Base-by-base conservation (phyloP, 2,797 vertebrate genomes). In the Dryobates pubescens region DNA sequence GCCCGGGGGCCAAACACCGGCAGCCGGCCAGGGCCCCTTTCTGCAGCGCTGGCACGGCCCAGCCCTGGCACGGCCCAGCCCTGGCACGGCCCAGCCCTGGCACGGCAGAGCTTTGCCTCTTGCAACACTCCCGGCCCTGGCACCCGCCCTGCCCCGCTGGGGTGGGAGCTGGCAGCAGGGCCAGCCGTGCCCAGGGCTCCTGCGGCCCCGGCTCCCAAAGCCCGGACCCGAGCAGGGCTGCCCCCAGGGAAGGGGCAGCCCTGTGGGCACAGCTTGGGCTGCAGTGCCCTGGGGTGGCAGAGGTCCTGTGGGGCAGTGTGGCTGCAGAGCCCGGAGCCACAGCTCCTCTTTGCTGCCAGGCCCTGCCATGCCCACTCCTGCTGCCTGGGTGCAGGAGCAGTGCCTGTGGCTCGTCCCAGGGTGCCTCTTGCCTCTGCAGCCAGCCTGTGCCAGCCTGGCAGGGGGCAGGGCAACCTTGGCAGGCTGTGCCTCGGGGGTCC, bases 1-100 rank as follows among this genome's bases (percentile, higher is more conserved):
- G 3, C 62, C 94, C 3, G 30, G 83, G 94, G 95, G 69, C 89
- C 94, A 95, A 96, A 95, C 93, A 89, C 47, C 82, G 94, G 95
- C 94, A 0, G 0, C 0, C 3, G 9, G 86, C 93, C 95, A 94
- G 68, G 12, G 3, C 69, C 7, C 7, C 88, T 10, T 34, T 43
- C 36, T 0, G 3, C 49, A 5, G 2, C 8, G 30, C 73, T 68
- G 94, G 78, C 90, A 75, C 29, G 16, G 54, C 80, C 64, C 70
- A 20, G 86, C 88, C 89, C 70, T 17, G 24, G n/a, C n/a, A n/a
- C n/a, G n/a, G n/a, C n/a, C n/a, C 49, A 5, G 2, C 8, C 27
- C 73, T 68, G 94, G 78, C 90, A 75, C 29, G 16, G 54, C 80
- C 64, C 70, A 20, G 86, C 88, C 89, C 70, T 17, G 24, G n/a